phyloP scores from a whole-genome alignment of 2,797 vertebrate genomes.

The Anguilla anguilla region DNA sequence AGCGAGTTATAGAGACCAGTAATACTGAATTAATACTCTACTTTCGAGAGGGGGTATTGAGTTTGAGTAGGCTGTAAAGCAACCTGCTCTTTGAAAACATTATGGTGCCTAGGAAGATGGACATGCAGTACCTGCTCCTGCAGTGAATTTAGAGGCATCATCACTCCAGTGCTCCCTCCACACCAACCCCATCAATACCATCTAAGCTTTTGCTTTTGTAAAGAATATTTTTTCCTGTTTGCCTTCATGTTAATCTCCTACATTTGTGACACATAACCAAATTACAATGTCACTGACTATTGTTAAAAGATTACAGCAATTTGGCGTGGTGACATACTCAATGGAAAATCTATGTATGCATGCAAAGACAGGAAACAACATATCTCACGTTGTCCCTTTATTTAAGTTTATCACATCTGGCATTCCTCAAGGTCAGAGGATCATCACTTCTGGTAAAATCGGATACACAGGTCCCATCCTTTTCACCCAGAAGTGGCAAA shows the following conservation, averaged over 20 bases:
- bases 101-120: too few species aligned
- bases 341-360: background rate
- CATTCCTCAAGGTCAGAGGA: constrained; percentile 7
- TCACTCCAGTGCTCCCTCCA: background rate
- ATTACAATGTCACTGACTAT: constrained; percentile 50
- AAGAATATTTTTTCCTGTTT: background rate
- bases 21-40: background rate
- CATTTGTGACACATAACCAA: constrained; percentile 15
- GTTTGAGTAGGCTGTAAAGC: background rate
- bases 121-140: background rate
- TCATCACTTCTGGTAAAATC: background rate
- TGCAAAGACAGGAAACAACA: background rate
- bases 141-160: background rate
- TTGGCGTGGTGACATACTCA: background rate
- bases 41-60: background rate
- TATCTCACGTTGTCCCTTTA: constrained; percentile 6
- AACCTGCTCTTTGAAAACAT: background rate
- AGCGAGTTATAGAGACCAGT: background rate
- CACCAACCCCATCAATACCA: background rate
- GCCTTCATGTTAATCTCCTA: background rate
- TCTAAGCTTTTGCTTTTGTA: constrained; percentile 11
- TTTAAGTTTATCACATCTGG: constrained; percentile 11
- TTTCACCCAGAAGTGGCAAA: constrained; percentile 30
- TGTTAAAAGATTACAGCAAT: constrained; percentile 32
- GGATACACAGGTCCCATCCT: background rate